Percentiles rank a stretch among this genome's conserved stretches.
Evolutionary conservation across 2,888 invertebrate genomes (phyloP).

Genomic region (Melieria omissa): DNA sequence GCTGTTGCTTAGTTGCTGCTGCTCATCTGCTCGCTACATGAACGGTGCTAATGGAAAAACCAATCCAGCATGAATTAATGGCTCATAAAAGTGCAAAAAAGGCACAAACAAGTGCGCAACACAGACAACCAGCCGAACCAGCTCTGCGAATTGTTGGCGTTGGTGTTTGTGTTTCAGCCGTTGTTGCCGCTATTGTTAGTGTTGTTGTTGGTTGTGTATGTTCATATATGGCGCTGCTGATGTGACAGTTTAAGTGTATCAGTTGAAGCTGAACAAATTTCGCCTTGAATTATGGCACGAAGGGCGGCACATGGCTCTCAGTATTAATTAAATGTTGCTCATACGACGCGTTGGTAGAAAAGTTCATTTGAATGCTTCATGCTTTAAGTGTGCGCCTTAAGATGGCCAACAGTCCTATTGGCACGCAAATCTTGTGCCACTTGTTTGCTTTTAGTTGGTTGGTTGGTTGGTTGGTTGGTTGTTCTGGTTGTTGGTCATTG

Average conservation of each 20-base stretch:
- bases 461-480: too few species aligned
- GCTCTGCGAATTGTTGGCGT: not conserved
- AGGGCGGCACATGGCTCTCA: too few species aligned
- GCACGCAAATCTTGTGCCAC: too few species aligned
- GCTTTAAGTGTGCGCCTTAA: too few species aligned
- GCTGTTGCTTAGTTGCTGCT: conserved; percentile 8
- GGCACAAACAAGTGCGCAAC: not conserved
- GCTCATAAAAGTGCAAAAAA: conserved; percentile 28
- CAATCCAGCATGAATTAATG: conserved; percentile 40
- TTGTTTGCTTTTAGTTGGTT: too few species aligned
- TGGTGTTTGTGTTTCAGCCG: not conserved
- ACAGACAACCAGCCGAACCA: not conserved
- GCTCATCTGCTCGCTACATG: conserved; percentile 25
- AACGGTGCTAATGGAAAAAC: conserved; percentile 39
- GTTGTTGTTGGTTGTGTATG: conserved; percentile 2
- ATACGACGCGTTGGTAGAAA: too few species aligned
- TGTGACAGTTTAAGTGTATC: not conserved
- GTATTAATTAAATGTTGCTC: too few species aligned
- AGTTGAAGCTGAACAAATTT: too few species aligned
- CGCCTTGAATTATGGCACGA: too few species aligned
- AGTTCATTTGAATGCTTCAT: too few species aligned
- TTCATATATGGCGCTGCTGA: not conserved
- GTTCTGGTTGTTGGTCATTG: too few species aligned
- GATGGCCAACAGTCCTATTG: too few species aligned
- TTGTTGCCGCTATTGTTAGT: conserved; percentile 11